Evolutionary conservation across 2,888 invertebrate species (phyloP).

Genomic region (Pseudanteris insignis): DNA sequence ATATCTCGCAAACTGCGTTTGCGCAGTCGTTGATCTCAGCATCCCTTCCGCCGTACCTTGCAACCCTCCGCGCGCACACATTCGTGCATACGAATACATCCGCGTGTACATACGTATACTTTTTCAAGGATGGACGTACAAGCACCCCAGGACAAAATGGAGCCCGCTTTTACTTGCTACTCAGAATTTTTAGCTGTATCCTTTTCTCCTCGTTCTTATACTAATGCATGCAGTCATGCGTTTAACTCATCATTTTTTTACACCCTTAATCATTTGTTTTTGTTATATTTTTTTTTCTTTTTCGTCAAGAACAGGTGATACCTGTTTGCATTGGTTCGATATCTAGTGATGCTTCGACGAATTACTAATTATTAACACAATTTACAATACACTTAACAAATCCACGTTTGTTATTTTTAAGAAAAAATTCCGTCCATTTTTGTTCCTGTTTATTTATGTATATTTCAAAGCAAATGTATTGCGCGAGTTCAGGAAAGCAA

Average conservation of each 20-base stretch:
- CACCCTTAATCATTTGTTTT: neutral
- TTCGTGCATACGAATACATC: conserved; percentile 45
- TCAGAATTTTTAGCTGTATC: conserved; percentile 59
- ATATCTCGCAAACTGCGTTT: conserved; percentile 62
- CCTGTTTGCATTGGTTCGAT: too few species aligned
- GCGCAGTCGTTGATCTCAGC: conserved; percentile 55
- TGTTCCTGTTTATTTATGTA: too few species aligned
- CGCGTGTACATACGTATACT: conserved; percentile 47
- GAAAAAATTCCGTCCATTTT: too few species aligned
- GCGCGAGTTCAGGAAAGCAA: too few species aligned
- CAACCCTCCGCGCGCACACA: conserved; percentile 47
- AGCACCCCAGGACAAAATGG: conserved; percentile 64
- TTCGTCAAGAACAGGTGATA: too few species aligned
- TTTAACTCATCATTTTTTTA: conserved; percentile 40
- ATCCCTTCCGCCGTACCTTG: conserved; percentile 56
- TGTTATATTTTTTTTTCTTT: too few species aligned
- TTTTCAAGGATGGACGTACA: conserved; percentile 49
- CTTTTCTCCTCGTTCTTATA: conserved; percentile 51
- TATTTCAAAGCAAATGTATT: too few species aligned
- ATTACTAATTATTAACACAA: too few species aligned
- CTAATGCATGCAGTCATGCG: conserved; percentile 32
- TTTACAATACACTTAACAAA: neutral
- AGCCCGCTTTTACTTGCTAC: conserved; percentile 59
- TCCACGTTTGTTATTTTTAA: too few species aligned
- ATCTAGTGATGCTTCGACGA: too few species aligned